A percentile compares a stretch with the other conserved stretches of the same genome.
phyloP scores from a whole-genome alignment of 1,140 invertebrate genomes.

The Diuraphis noxia region DNA sequence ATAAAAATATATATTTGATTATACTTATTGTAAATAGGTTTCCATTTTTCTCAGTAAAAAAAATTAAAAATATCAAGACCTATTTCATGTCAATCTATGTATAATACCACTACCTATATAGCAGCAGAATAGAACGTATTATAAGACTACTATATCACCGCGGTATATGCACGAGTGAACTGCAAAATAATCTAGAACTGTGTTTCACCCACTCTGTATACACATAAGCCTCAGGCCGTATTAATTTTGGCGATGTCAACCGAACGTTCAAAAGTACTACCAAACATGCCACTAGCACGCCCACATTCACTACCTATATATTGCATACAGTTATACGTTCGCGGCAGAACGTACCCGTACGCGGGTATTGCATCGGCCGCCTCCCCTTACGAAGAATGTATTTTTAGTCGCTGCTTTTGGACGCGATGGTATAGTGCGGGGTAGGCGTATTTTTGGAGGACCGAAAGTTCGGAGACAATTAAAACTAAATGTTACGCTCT shows the following conservation, averaged over 20 bases:
- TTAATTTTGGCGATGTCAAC: slow-evolving; percentile 27
- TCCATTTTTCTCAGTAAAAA: too few species aligned
- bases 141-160: too few species aligned
- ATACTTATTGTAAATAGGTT: too few species aligned
- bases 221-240: background rate
- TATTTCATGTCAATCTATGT: too few species aligned
- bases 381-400: background rate
- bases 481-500: slow-evolving; percentile 51
- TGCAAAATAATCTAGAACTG: background rate
- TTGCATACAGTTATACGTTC: background rate
- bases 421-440: background rate
- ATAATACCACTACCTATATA: too few species aligned
- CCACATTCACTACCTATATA: background rate
- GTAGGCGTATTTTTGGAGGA: slow-evolving; percentile 18
- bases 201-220: background rate
- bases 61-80: too few species aligned
- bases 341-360: background rate
- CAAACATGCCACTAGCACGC: slow-evolving; percentile 21
- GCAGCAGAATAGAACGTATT: too few species aligned
- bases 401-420: background rate
- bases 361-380: background rate
- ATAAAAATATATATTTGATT: too few species aligned
- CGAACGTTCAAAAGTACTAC: slow-evolving; percentile 4
- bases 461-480: slow-evolving; percentile 49
- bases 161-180: too few species aligned